phyloP scores from a whole-genome alignment of 2,113 vertebrate genomes.

The Desmodus rotundus region DNA sequence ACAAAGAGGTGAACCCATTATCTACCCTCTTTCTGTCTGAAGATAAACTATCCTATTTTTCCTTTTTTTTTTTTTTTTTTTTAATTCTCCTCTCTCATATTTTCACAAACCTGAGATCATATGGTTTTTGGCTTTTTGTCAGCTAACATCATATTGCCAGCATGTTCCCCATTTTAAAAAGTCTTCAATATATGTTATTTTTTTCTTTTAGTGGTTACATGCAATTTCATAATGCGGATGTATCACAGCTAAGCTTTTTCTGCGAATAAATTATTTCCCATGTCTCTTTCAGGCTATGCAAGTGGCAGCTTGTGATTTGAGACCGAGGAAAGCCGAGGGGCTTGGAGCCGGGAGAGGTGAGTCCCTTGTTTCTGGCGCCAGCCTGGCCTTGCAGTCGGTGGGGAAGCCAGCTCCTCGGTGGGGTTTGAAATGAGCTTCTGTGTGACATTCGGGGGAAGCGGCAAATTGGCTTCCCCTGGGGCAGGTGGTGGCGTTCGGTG shows the following conservation, averaged over 20 bases:
- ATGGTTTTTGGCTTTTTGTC: no score
- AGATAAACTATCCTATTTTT: not conserved
- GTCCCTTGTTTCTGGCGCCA: not conserved
- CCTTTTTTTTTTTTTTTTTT: not conserved
- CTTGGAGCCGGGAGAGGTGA: conserved; percentile 35
- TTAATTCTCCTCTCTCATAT: not conserved
- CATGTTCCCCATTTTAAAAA: not conserved
- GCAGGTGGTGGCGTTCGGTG: not conserved
- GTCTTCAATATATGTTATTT: not conserved
- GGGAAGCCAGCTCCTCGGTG: not conserved
- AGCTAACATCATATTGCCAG: not conserved
- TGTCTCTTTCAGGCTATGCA: conserved; percentile 29
- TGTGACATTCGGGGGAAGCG: not conserved
- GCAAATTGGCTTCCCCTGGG: not conserved
- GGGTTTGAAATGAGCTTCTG: not conserved
- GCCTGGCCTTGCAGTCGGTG: not conserved
- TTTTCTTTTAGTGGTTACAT: not conserved
- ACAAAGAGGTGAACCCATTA: not conserved
- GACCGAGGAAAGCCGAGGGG: conserved; percentile 44
- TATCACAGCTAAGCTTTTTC: not conserved
- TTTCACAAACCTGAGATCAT: not conserved
- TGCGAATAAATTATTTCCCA: not conserved
- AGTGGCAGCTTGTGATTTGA: conserved; percentile 60
- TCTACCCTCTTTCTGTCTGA: not conserved
- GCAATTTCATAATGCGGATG: not conserved